A percentile compares a stretch with the other conserved stretches of the same genome.
Conservation (phyloP, 2,113 vertebrate species). For the Fukomys damarensis region DNA sequence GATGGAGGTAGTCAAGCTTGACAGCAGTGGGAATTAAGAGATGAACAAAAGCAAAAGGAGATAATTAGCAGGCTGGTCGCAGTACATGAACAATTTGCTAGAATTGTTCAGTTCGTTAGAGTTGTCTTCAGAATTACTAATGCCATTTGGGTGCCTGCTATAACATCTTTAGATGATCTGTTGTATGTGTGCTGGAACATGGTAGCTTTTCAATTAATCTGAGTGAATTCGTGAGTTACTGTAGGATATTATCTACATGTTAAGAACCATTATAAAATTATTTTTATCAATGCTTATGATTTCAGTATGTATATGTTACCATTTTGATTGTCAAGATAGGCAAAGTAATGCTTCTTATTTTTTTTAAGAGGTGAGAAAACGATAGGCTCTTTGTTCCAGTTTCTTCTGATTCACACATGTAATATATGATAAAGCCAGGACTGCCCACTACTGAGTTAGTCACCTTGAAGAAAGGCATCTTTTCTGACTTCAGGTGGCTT, state of each 20-base stretch:
- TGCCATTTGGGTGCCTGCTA: background rate
- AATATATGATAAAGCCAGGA: background rate
- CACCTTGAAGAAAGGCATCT: background rate
- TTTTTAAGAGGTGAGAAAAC: slow-evolving; percentile 1
- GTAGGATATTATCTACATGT: background rate
- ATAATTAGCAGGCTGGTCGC: background rate
- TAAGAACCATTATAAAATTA: background rate
- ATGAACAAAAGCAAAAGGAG: background rate
- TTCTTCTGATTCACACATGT: background rate
- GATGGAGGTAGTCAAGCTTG: background rate
- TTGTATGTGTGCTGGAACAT: background rate
- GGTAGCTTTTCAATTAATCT: background rate
- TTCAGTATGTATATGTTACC: background rate
- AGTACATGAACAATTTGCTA: background rate
- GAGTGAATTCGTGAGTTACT: background rate
- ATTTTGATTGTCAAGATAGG: background rate
- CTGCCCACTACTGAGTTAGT: background rate
- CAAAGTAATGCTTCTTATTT: background rate
- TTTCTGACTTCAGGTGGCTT: background rate
- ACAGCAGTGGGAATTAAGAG: background rate
- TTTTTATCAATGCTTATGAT: background rate
- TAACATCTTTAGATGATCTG: background rate
- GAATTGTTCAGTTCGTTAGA: no score
- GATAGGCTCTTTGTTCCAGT: background rate
- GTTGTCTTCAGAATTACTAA: background rate